Evolutionary conservation across 1,140 invertebrate species (phyloP).

Genomic region (Dermatophagoides farinae): DNA sequence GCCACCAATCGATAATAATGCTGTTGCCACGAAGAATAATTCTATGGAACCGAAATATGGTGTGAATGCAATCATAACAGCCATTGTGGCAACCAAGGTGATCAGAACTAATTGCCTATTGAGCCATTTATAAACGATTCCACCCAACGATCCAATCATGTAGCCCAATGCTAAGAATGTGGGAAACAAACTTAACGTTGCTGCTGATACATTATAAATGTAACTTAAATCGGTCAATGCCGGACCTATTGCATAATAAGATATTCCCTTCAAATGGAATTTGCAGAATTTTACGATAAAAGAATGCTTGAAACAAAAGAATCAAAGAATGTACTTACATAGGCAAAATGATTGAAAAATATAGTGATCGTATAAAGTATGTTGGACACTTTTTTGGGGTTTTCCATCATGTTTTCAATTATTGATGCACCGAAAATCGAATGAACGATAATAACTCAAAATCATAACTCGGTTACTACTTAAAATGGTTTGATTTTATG

Average conservation of each 20-base stretch:
- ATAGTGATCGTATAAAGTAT: background rate
- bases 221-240: background rate
- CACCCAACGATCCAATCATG: background rate
- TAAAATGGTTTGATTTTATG: too few species aligned
- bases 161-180: background rate
- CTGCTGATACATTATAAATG: background rate
- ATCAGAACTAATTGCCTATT: background rate
- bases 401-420: too few species aligned
- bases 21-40: background rate
- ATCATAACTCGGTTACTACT: too few species aligned
- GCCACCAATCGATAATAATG: background rate
- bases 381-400: too few species aligned
- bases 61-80: background rate
- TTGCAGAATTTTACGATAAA: background rate
- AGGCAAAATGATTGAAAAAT: background rate
- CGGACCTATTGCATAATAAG: background rate
- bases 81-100: background rate
- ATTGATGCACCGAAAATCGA: too few species aligned
- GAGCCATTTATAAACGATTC: background rate
- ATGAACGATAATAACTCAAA: too few species aligned
- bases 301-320: background rate
- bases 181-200: background rate
- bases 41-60: background rate
- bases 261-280: background rate
- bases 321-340: background rate